Evolutionary conservation across 2,888 invertebrate genomes (phyloP), one percentile per base, ranked within the genome.

Genomic region (Anagyrus pseudococci): DNA sequence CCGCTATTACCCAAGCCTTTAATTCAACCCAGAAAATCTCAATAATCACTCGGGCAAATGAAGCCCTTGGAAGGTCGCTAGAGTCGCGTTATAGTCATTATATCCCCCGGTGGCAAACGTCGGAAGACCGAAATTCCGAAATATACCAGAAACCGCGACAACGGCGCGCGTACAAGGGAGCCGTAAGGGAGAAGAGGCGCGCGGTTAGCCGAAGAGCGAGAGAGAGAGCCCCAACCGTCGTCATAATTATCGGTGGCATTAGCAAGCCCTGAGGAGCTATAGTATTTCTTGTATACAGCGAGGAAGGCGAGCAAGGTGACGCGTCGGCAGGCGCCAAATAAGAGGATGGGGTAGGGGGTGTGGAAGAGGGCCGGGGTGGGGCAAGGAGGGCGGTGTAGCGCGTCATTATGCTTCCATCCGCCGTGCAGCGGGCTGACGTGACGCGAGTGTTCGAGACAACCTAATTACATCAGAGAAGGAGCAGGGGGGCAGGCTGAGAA

Each of bases 391-490:
- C 62, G 61, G 54, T 70, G 69, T 72, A 73, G 70, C 73, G 73
- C 70, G 62, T 71, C 72, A 77, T 77, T 79, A 77, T 78, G 77
- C 78, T 76, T 75, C 75, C 75, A 72, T 74, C 72, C 73, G 74
- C 73, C 74, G 73, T 73, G 74, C 71, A 74, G 70, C 73, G 19
- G 33, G 17, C n/a, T 78, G 78, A 79, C 77, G 77, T 79, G 79
- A 78, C 79, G 77, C 73, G 83, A 81, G 82, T 84, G 84, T 83
- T 83, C 78, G 77, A 82, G 84, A 84, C 84, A 84, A 83, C 81
- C 83, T 84, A 84, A 84, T 84, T 84, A 83, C 82, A 74, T 78
- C 77, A 75, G 74, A 75, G 47, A 58, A 62, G 52, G 22, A 50
- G n/a, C 59, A 48, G 22, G 47, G 13, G 15, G 15, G 33, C 33